phyloP scores from a whole-genome alignment of 2,113 vertebrate species.

The Hippocampus zosterae region DNA sequence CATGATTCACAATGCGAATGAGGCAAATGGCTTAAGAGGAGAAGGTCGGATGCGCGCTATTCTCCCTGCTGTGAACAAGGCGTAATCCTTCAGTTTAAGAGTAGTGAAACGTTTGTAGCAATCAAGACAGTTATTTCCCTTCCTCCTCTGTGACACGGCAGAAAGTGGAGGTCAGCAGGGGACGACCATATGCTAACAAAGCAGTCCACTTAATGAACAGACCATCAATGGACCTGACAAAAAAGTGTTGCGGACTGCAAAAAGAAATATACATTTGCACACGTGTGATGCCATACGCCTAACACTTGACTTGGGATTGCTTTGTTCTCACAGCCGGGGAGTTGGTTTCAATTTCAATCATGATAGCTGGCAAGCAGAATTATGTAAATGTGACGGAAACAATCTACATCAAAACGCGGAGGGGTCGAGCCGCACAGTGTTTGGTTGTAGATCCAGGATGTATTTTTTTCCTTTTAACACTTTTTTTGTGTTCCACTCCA shows the following conservation, averaged over 20 bases:
- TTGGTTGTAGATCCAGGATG: not conserved
- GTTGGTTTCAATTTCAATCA: not conserved
- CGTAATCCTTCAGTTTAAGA: slow-evolving; percentile 66
- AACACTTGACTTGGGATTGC: slow-evolving; percentile 9
- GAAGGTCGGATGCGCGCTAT: slow-evolving; percentile 53
- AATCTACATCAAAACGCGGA: not conserved
- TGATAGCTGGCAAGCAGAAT: not conserved
- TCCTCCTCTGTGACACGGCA: slow-evolving; percentile 58
- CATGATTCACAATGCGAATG: slow-evolving; percentile 33
- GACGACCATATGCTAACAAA: slow-evolving; percentile 66
- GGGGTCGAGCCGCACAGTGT: not conserved
- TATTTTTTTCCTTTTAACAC: not conserved
- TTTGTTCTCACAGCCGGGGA: not conserved
- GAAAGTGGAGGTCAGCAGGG: slow-evolving; percentile 56
- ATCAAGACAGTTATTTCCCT: slow-evolving; percentile 63
- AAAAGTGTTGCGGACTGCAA: slow-evolving; percentile 28
- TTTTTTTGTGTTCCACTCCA: not conserved
- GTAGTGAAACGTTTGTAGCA: slow-evolving; percentile 64
- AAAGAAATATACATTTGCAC: slow-evolving; percentile 10
- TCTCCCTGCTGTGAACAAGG: slow-evolving; percentile 57
- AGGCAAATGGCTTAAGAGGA: slow-evolving; percentile 49
- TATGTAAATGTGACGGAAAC: not conserved
- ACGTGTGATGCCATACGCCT: slow-evolving; percentile 7
- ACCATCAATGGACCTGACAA: slow-evolving; percentile 58
- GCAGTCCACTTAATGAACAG: slow-evolving; percentile 41